Percentiles rank a stretch among this genome's conserved stretches.
Evolutionary conservation across 2,888 invertebrate genomes (phyloP).

Genomic region (Lasioglossum lativentre): DNA sequence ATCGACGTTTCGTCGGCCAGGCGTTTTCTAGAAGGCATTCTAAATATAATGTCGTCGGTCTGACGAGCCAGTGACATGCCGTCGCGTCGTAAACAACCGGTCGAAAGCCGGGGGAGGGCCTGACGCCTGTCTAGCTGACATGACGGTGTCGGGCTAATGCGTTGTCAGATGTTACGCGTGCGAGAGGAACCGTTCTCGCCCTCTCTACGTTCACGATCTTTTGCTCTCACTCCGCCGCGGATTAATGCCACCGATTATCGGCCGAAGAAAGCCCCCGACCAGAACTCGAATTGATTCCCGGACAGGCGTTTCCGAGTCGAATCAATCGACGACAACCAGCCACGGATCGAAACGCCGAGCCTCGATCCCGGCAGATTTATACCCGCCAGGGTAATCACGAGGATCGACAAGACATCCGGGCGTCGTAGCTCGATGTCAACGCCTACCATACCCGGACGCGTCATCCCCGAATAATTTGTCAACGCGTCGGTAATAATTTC

Average conservation of each 20-base stretch:
- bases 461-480: constrained; percentile 71
- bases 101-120: constrained; percentile 58
- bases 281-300: constrained; percentile 27
- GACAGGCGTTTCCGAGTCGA: constrained; percentile 26
- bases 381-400: constrained; percentile 22
- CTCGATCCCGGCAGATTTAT: constrained; percentile 34
- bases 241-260: constrained; percentile 48
- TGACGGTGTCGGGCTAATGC: constrained; percentile 70
- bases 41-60: constrained; percentile 77
- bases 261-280: neutral
- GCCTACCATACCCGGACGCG: constrained; percentile 44
- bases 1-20: constrained; percentile 62
- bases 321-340: constrained; percentile 37
- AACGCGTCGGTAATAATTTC: constrained; percentile 66
- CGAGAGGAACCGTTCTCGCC: constrained; percentile 47
- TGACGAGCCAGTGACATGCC: constrained; percentile 73
- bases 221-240: constrained; percentile 12
- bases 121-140: constrained; percentile 70
- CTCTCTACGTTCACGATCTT: constrained; percentile 6
- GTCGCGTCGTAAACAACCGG: constrained; percentile 56
- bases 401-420: constrained; percentile 34
- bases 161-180: constrained; percentile 74
- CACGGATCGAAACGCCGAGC: neutral
- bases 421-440: constrained; percentile 51
- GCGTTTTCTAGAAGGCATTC: constrained; percentile 68